These are phyloP conservation scores for Gadus macrocephalus DNA, from an alignment of 2,113 vertebrate species.

Conservation along the genomic window DNA sequence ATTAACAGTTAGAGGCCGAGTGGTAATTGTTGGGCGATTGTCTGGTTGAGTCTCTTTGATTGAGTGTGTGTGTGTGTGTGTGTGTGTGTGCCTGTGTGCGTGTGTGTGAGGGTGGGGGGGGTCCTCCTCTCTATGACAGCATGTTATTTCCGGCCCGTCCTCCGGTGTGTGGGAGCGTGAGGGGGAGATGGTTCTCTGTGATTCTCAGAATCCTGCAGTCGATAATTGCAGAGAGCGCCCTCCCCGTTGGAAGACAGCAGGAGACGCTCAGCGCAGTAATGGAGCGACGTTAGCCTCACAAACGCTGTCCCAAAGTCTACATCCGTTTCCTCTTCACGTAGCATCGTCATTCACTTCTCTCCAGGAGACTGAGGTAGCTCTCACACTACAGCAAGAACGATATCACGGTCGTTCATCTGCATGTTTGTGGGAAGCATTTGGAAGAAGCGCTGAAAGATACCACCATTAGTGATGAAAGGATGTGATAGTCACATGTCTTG, in stretches of 20 bases:
- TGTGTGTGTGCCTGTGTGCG: not conserved
- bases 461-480: slow-evolving; percentile 14
- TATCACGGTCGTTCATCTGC: not conserved
- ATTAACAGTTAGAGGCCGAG: not conserved
- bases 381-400: slow-evolving; percentile 7
- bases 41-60: not conserved
- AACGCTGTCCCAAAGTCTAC: too few relatives aligned
- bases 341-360: too few relatives aligned
- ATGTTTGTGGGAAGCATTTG: slow-evolving; percentile 21
- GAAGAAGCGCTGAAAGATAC: slow-evolving; percentile 20
- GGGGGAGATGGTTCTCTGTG: slow-evolving; percentile 43
- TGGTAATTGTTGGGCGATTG: slow-evolving; percentile 5
- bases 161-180: slow-evolving; percentile 24
- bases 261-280: slow-evolving; percentile 1
- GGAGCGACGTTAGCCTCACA: too few relatives aligned
- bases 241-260: slow-evolving; percentile 38
- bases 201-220: slow-evolving; percentile 37
- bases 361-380: not conserved
- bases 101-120: slow-evolving; percentile 14
- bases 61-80: slow-evolving; percentile 4
- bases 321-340: too few relatives aligned
- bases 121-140: too few relatives aligned
- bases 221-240: slow-evolving; percentile 53
- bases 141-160: too few relatives aligned
- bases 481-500: not conserved